Evolutionary conservation across 1,140 invertebrate genomes (phyloP), one percentile per base, ranked within the genome.

Genomic region (Ostrea edulis): DNA sequence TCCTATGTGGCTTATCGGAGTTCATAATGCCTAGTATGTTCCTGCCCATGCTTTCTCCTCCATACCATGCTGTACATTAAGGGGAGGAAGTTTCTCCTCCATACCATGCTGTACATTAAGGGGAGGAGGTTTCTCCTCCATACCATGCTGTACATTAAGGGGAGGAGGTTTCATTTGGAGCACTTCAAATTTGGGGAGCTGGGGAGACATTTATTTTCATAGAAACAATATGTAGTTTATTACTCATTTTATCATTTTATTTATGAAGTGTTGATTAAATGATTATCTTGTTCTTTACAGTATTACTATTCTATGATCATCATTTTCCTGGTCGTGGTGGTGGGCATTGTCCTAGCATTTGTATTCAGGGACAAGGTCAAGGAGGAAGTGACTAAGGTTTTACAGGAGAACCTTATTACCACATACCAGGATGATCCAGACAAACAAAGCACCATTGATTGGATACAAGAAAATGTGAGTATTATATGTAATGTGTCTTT

Each of bases 251-350:
- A 62, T 62, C 14, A 62, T 14, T 62, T 62, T 14, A 7, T 62
- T 20, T 0, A 62, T 44, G n/a, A 62, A 20, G 17, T 62, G 3
- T 62, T 62, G 12, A 14, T 62, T 14, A 0, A 62, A n/a, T 20
- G 14, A 62, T 35, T 84, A n/a, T 77, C 77, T 71, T 90, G 62
- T 91, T 86, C 90, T 83, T 96, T 96, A 82, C 95, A 98, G 97
- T 99, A 98, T 95, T 98, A 98, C 2, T 96, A 98, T 89, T 98
- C 97, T 93, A 96, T 99, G 89, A 95, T 98, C 52, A 96, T 98
- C 55, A 97, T 99, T 90, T 98, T 99, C 93, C 95, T 98, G 20
- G 95, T 98, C 90, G 97, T 99, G 96, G 97, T 99, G 96, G 97
- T 97, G 7, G 96, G 98, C 82, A 98, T 98, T 4, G 97, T 98